A percentile compares a stretch with the other conserved stretches of the same genome.
These are phyloP conservation scores for Bubo blakistoni DNA, from an alignment of 2,113 vertebrate genomes.

Conservation along the genomic window DNA sequence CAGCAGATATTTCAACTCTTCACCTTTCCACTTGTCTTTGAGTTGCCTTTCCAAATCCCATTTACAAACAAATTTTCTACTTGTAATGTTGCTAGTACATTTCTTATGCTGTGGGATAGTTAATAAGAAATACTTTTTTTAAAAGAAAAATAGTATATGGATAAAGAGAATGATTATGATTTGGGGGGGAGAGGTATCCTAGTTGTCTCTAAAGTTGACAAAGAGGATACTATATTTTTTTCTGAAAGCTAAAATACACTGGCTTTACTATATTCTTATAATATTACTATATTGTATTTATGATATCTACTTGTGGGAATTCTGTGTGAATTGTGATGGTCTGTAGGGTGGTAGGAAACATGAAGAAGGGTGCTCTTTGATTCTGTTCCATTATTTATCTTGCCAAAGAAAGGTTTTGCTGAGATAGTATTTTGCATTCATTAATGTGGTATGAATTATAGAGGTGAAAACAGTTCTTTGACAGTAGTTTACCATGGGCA, in stretches of 20 bases:
- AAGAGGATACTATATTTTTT: neutral
- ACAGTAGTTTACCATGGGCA: neutral
- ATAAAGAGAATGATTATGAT: neutral
- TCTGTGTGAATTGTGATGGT: neutral
- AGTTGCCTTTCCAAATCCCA: slow-evolving; percentile 33
- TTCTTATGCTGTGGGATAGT: neutral
- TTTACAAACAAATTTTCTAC: neutral
- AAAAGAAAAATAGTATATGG: neutral
- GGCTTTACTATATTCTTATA: neutral
- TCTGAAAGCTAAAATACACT: neutral
- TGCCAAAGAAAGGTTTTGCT: neutral
- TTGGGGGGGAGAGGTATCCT: neutral
- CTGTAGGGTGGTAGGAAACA: neutral
- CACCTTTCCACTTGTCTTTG: slow-evolving; percentile 51
- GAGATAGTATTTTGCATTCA: neutral
- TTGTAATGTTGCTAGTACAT: neutral
- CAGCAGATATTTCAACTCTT: slow-evolving; percentile 59
- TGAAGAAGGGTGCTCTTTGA: fast-evolving
- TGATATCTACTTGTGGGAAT: neutral
- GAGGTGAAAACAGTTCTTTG: neutral
- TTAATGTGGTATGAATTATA: neutral
- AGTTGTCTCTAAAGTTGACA: too few species aligned
- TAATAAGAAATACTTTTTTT: neutral
- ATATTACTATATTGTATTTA: neutral
- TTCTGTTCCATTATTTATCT: neutral